These are phyloP conservation scores for Semotilus atromaculatus DNA, from an alignment of 2,797 vertebrate genomes.

Conservation along the genomic window DNA sequence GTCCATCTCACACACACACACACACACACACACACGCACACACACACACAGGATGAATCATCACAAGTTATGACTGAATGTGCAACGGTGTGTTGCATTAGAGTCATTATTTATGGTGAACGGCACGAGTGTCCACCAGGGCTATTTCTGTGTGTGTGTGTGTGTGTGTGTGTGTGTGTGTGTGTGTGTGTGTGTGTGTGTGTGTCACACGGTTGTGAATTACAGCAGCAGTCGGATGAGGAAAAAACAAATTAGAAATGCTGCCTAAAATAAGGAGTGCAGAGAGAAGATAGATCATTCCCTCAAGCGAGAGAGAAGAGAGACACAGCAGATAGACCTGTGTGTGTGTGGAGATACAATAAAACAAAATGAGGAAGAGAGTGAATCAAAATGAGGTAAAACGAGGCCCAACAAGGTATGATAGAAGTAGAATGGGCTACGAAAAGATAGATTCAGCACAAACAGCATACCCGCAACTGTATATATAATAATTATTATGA, in stretches of 20 bases:
- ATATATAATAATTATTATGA: no score
- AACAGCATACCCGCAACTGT: no score
- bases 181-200: slow-evolving; percentile 35
- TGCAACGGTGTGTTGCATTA: slow-evolving; percentile 25
- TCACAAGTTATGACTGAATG: slow-evolving; percentile 35
- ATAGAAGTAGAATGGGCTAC: slow-evolving; percentile 67
- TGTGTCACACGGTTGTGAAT: slow-evolving; percentile 67
- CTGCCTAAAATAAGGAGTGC: slow-evolving; percentile 65
- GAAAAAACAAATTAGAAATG: slow-evolving; percentile 65
- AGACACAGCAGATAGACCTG: slow-evolving; percentile 43
- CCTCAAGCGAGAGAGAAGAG: slow-evolving; percentile 31
- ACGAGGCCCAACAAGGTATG: slow-evolving; percentile 25
- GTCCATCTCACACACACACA: neutral
- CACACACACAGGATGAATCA: slow-evolving; percentile 16
- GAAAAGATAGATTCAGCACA: neutral
- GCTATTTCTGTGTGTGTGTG: slow-evolving; percentile 7
- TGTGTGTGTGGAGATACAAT: slow-evolving; percentile 43
- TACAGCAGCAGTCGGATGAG: slow-evolving; percentile 57
- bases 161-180: slow-evolving; percentile 22
- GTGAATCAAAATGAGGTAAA: neutral
- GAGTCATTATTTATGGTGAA: slow-evolving; percentile 32
- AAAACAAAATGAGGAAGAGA: slow-evolving; percentile 60
- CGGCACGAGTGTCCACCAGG: slow-evolving; percentile 26
- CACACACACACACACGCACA: neutral
- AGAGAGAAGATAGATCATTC: slow-evolving; percentile 63